Evolutionary conservation across 2,888 invertebrate species (phyloP).

Genomic region (Xylophagus ater): DNA sequence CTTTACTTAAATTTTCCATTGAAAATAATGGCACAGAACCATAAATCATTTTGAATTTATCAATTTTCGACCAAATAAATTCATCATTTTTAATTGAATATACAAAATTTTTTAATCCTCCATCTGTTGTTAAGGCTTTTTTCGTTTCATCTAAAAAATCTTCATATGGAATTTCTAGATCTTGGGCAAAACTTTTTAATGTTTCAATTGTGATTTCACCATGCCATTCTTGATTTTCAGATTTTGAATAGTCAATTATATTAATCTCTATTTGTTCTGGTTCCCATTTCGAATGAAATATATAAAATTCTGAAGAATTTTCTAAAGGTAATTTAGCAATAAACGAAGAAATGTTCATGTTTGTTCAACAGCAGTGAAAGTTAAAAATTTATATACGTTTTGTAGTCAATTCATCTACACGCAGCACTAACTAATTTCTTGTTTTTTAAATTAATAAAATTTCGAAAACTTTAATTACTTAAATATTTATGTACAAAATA

Average conservation of each 20-base stretch:
- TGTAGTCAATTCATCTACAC: no score
- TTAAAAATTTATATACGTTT: no score
- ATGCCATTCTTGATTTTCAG: conserved; percentile 9
- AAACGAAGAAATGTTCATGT: no score
- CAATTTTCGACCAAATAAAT: conserved; percentile 24
- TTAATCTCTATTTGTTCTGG: not conserved
- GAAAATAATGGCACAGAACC: conserved; percentile 23
- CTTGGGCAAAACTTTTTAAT: conserved; percentile 23
- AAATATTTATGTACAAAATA: no score
- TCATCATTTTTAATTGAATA: conserved; percentile 21
- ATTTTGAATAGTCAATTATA: not conserved
- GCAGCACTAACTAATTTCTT: no score
- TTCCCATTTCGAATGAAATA: conserved; percentile 1
- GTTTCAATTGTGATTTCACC: conserved; percentile 22
- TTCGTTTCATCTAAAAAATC: conserved; percentile 25
- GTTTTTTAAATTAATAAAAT: no score
- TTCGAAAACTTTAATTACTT: no score
- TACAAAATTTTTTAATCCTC: conserved; percentile 23
- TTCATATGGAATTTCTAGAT: conserved; percentile 23
- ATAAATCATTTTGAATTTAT: conserved; percentile 24
- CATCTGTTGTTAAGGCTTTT: conserved; percentile 23
- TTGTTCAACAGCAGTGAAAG: no score
- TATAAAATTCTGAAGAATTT: not conserved
- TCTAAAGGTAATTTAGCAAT: no score
- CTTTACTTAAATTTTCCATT: conserved; percentile 7